These are phyloP conservation scores for Electrophaes corylata DNA, from an alignment of 2,888 invertebrate species.

Conservation along the genomic window DNA sequence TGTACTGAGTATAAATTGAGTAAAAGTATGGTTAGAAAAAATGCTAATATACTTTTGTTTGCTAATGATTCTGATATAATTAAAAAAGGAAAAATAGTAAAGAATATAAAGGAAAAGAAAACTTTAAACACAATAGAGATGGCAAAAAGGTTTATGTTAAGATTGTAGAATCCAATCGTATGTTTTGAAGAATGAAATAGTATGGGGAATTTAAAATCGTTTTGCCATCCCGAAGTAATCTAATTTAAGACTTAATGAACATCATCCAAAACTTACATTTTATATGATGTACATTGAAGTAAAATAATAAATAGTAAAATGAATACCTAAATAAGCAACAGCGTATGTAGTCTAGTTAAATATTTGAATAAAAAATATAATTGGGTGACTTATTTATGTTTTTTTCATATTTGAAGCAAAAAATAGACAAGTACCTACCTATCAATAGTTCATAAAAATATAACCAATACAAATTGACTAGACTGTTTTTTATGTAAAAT, in stretches of 20 bases:
- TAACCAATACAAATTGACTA: neutral
- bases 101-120: slow-evolving; percentile 51
- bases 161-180: too few species aligned
- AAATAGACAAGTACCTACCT: neutral
- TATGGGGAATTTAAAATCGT: slow-evolving; percentile 45
- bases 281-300: slow-evolving; percentile 5
- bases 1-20: slow-evolving; percentile 8
- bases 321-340: slow-evolving; percentile 33
- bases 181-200: slow-evolving; percentile 28
- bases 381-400: neutral
- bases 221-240: slow-evolving; percentile 44
- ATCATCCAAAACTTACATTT: slow-evolving; percentile 16
- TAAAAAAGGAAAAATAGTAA: too few species aligned
- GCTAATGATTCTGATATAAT: slow-evolving; percentile 28
- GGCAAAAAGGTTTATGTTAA: slow-evolving; percentile 45
- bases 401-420: neutral
- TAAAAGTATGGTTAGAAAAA: slow-evolving; percentile 33
- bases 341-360: slow-evolving; percentile 38
- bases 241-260: slow-evolving; percentile 18
- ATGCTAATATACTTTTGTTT: slow-evolving; percentile 34
- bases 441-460: neutral
- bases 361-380: neutral
- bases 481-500: neutral
- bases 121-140: slow-evolving; percentile 54
- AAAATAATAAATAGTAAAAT: slow-evolving; percentile 10